Percentiles rank a stretch among this genome's conserved stretches.
Conservation (phyloP, 2,888 invertebrate species). For the Callimorpha dominula region DNA sequence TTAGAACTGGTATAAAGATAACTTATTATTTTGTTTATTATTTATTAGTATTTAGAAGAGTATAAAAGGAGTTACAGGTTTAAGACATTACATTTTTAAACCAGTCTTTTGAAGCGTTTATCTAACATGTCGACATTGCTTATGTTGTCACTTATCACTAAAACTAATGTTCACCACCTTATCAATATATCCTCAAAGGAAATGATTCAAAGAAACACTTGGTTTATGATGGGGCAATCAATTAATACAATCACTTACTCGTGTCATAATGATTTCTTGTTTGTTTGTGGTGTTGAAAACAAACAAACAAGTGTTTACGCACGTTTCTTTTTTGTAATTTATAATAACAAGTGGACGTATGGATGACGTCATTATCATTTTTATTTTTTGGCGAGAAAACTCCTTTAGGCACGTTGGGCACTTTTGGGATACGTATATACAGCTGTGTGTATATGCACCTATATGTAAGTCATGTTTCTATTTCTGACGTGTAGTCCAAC, state of each 20-base stretch:
- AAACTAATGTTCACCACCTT: background rate
- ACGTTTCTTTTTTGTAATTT: no score
- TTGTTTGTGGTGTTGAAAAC: constrained; percentile 1
- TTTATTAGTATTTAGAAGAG: background rate
- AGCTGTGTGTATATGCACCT: no score
- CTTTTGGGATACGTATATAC: no score
- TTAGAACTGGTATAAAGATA: no score
- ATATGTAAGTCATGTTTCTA: no score
- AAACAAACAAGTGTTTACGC: background rate
- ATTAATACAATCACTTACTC: background rate
- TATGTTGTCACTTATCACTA: background rate
- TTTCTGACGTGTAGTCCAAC: no score
- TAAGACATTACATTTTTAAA: no score
- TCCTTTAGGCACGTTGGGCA: no score
- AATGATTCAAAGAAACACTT: constrained; percentile 1
- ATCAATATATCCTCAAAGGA: background rate
- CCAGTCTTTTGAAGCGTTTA: background rate
- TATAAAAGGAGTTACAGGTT: background rate
- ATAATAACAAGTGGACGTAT: no score
- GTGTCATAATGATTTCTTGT: background rate
- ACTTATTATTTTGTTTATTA: no score
- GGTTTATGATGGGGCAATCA: background rate
- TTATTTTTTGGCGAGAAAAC: no score
- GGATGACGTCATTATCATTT: no score
- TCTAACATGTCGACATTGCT: background rate